phyloP scores from a whole-genome alignment of 2,888 invertebrate genomes.

The Scaeva pyrastri region DNA sequence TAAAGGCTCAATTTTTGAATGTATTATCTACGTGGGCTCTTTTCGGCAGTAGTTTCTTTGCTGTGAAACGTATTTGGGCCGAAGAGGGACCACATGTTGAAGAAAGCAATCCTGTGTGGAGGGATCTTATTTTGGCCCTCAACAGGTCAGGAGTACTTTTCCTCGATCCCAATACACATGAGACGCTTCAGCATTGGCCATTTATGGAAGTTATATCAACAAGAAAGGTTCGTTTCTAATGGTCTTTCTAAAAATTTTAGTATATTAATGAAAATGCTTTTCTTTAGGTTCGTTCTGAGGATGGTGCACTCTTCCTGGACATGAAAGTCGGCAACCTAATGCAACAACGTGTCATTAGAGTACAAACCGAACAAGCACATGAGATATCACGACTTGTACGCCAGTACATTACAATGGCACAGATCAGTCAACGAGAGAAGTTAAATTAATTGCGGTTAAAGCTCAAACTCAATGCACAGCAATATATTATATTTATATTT shows the following conservation, averaged over 20 bases:
- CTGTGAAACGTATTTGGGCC: conserved; percentile 92
- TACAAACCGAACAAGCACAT: conserved; percentile 98
- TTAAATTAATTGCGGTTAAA: conserved; percentile 55
- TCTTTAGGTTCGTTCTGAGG: conserved; percentile 91
- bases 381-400: conserved; percentile 98
- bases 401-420: conserved; percentile 97
- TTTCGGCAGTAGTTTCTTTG: conserved; percentile 99
- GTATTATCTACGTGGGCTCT: conserved; percentile 97
- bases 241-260: not conserved
- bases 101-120: conserved; percentile 87
- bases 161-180: conserved; percentile 95
- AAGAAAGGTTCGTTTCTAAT: conserved; percentile 87
- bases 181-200: conserved; percentile 96
- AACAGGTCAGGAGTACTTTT: conserved; percentile 97
- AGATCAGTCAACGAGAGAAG: conserved; percentile 84
- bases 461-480: conserved; percentile 52
- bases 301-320: conserved; percentile 95
- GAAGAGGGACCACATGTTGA: conserved; percentile 86
- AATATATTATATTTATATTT: conserved; percentile 62
- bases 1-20: conserved; percentile 93
- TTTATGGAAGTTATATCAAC: conserved; percentile 98
- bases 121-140: conserved; percentile 96
- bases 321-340: conserved; percentile 98
- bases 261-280: not conserved
- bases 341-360: conserved; percentile 96